Conservation (phyloP, 2,113 vertebrate genomes). For the Thamnophis sirtalis region DNA sequence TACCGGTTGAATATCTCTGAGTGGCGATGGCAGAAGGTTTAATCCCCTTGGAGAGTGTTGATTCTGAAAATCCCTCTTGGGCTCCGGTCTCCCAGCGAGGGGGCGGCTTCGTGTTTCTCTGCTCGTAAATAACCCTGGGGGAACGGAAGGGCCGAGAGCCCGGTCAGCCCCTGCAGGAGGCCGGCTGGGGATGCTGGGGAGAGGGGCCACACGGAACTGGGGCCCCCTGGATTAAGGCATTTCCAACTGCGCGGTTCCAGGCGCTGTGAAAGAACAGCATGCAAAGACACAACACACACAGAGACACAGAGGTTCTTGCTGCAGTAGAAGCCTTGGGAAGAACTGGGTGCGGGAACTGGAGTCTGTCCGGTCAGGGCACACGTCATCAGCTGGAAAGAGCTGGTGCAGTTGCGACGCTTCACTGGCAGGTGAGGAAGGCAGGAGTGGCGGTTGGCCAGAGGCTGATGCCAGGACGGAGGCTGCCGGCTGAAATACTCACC, state of each 20-base stretch:
- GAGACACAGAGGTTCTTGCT: background rate
- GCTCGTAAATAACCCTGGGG: background rate
- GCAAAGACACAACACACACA: background rate
- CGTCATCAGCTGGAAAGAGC: background rate
- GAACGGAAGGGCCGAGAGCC: too few species aligned
- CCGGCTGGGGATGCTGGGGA: background rate
- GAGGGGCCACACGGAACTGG: background rate
- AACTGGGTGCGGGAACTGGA: background rate
- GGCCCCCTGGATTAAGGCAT: background rate
- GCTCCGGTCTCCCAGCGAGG: background rate
- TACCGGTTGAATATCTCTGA: background rate
- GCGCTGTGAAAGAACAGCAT: background rate
- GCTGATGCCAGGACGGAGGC: background rate
- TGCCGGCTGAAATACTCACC: accelerated
- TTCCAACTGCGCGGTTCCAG: background rate
- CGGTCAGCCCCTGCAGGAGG: too few species aligned
- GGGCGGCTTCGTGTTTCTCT: background rate
- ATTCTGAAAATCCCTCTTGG: background rate
- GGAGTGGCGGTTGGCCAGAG: background rate
- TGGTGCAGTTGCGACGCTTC: background rate
- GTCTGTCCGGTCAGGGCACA: background rate
- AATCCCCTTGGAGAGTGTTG: background rate
- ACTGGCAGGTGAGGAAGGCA: background rate
- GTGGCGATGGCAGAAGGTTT: background rate
- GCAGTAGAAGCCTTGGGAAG: background rate